These are phyloP conservation scores for Phrynocephalus forsythii DNA, from an alignment of 2,797 vertebrate species.

Conservation along the genomic window DNA sequence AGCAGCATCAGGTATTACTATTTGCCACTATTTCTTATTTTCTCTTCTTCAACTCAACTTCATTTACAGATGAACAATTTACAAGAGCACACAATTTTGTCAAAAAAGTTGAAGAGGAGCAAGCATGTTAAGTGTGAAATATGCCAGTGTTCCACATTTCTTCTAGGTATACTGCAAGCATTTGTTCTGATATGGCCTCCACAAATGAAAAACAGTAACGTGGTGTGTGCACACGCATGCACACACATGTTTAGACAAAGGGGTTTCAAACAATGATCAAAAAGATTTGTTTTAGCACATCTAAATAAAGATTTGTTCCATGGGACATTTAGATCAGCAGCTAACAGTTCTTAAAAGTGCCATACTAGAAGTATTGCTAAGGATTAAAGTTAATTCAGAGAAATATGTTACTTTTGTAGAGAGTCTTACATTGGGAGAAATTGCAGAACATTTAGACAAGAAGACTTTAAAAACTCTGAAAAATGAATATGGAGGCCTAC, in stretches of 20 bases:
- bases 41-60: background rate
- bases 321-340: background rate
- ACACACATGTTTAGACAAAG: too few relatives aligned
- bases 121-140: too few relatives aligned
- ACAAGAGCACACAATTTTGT: background rate
- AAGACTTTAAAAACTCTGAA: conserved; percentile 86
- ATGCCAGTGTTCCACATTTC: background rate
- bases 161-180: background rate
- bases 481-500: conserved; percentile 93
- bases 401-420: conserved; percentile 73
- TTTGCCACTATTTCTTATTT: background rate
- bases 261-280: too few relatives aligned
- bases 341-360: background rate
- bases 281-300: too few relatives aligned
- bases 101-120: background rate
- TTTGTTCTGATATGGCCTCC: background rate
- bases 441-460: conserved; percentile 83
- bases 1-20: background rate
- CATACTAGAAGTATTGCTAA: background rate
- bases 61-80: background rate
- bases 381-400: background rate
- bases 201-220: background rate
- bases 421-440: conserved; percentile 87
- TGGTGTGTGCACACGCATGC: too few relatives aligned
- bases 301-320: background rate